Base-by-base conservation (phyloP, 2,797 vertebrate species). In the Pseudopleuronectes americanus region DNA sequence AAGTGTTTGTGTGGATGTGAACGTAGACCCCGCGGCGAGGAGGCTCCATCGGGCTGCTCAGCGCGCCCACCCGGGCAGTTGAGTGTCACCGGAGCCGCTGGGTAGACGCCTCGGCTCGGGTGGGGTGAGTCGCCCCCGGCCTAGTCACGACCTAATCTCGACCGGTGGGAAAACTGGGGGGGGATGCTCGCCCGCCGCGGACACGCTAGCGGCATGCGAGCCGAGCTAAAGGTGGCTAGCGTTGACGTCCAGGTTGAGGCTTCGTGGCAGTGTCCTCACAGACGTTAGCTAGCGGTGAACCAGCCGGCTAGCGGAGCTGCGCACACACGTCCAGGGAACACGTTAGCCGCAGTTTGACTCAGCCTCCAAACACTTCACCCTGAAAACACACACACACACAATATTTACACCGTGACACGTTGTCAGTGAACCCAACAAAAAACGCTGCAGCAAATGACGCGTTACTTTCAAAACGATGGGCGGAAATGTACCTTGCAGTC, bases 171-270 rank as follows among this genome's bases (percentile, higher is more conserved):
- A 80, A 55, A 3, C 24, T 31, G 61, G 60, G 43, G 69, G 19
- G 68, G 76, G 83, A 69, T 48, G 76, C 62, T 55, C 53, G 55
- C 4, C 71, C 54, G 80, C 67, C 57, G 71, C 68, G 57, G 73
- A 31, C 71, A 53, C 59, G 82, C 74, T 77, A 74, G 47, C 73
- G 52, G 68, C 76, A 62, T 41, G 70, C 48, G 23, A 80, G 81
- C 62, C 60, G 1, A 75, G 88, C 83, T 87, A 87, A 73, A 38
- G 65, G 74, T 8, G 22, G 87, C 90, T 91, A 80, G 73, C 74
- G 51, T 21, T 23, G 65, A 54, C 66, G 72, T 51, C 12, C 68
- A 72, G 66, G 55, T 71, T 66, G 68, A 53, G 87, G 74, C 81
- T 72, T 88, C 89, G 88, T 90, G 88, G 90, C 87, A 85, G 54